These are phyloP conservation scores for Agrochola litura DNA, from an alignment of 2,888 invertebrate genomes.

Conservation along the genomic window DNA sequence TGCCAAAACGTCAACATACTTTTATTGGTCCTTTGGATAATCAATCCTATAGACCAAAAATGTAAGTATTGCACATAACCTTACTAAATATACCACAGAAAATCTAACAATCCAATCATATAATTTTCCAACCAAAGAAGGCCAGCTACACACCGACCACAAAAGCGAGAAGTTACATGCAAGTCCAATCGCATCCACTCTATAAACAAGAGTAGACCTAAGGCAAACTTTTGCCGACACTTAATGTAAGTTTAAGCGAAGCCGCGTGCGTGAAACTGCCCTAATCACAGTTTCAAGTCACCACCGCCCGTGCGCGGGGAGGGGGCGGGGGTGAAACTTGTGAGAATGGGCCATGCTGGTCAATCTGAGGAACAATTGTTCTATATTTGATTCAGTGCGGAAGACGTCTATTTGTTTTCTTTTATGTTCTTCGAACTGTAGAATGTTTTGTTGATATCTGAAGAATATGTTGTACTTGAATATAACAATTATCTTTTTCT, in stretches of 20 bases:
- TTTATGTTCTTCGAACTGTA: background rate
- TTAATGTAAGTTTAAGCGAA: conserved; percentile 66
- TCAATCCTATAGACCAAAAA: background rate
- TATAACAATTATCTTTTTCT: background rate
- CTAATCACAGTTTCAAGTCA: conserved; percentile 67
- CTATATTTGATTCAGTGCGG: conserved; percentile 25
- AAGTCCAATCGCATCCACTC: conserved; percentile 48
- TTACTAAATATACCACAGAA: background rate
- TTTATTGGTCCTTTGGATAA: background rate
- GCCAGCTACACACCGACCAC: conserved; percentile 4
- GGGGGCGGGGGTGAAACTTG: background rate
- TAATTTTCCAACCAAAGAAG: background rate
- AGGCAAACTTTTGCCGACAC: conserved; percentile 56
- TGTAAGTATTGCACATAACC: background rate
- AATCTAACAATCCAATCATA: background rate
- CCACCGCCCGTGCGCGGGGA: conserved; percentile 37
- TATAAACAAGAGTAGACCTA: conserved; percentile 58
- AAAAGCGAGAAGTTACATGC: conserved; percentile 30
- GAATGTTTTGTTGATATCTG: background rate
- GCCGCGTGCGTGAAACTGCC: conserved; percentile 64
- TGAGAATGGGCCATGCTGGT: conserved; percentile 23
- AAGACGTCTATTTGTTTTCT: background rate
- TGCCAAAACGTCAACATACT: background rate
- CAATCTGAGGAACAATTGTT: conserved; percentile 36
- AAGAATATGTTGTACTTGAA: background rate